Evolutionary conservation across 2,797 vertebrate species (phyloP).

Genomic region (Bradypus variegatus): DNA sequence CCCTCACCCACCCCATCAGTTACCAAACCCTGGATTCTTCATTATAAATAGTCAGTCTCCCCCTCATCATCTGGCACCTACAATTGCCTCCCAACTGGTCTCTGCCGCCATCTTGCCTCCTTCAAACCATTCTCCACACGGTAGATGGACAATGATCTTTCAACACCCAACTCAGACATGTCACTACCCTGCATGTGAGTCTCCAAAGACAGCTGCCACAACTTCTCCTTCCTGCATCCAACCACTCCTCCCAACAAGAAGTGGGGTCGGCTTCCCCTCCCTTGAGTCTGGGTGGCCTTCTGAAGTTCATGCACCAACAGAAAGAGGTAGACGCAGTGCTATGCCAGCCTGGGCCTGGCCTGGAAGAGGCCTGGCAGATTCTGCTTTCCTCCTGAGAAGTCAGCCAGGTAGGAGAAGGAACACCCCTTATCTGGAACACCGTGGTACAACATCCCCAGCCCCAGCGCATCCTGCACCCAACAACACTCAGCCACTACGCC

Average conservation of each 20-base stretch:
- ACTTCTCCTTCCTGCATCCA: too few relatives aligned
- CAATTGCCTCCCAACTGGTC: not conserved
- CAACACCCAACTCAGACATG: not conserved
- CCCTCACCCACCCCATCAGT: not conserved
- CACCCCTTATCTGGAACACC: not conserved
- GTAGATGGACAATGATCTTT: not conserved
- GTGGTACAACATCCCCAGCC: not conserved
- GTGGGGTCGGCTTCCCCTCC: not conserved
- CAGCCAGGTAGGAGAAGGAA: not conserved
- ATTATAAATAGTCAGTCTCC: not conserved
- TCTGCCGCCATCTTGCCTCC: not conserved
- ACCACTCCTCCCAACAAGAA: not conserved
- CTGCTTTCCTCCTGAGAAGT: not conserved
- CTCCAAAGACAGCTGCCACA: not conserved
- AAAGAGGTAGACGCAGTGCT: not conserved
- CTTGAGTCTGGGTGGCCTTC: not conserved
- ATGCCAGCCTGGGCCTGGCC: not conserved
- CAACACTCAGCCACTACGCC: not conserved
- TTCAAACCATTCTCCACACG: not conserved
- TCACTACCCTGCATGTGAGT: not conserved
- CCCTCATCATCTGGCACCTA: not conserved
- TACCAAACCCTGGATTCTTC: not conserved
- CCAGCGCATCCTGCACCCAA: not conserved
- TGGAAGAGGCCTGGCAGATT: not conserved
- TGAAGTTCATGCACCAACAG: not conserved